Percentiles rank a stretch among this genome's conserved stretches.
Evolutionary conservation across 2,888 invertebrate genomes (phyloP).

Genomic region (Schizotus pectinicornis): DNA sequence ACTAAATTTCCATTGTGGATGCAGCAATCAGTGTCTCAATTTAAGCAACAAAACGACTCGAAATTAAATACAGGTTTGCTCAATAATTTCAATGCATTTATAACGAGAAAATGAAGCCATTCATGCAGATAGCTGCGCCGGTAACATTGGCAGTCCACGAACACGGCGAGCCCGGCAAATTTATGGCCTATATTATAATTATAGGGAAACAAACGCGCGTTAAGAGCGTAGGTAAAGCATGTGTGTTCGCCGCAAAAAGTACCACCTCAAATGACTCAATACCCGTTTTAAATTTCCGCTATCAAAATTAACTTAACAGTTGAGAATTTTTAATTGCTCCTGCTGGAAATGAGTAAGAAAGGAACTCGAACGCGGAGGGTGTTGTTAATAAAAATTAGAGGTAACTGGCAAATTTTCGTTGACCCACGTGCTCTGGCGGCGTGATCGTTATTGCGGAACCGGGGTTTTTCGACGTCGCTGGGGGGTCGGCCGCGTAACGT

Average conservation of each 20-base stretch:
- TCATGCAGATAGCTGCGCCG: constrained; percentile 46
- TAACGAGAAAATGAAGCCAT: constrained; percentile 56
- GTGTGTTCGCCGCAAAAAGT: neutral
- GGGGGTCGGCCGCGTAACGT: neutral
- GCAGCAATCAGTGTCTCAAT: constrained; percentile 11
- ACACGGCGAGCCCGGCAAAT: constrained; percentile 45
- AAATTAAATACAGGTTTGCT: constrained; percentile 48
- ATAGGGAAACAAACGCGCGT: constrained; percentile 41
- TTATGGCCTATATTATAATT: constrained; percentile 55
- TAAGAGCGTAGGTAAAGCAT: neutral
- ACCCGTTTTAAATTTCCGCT: too few relatives aligned
- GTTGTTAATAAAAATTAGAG: too few relatives aligned
- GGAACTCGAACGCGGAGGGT: too few relatives aligned
- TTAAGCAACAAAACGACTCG: constrained; percentile 27
- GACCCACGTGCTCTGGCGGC: too few relatives aligned
- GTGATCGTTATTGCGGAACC: neutral
- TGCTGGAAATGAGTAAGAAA: too few relatives aligned
- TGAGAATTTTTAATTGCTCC: too few relatives aligned
- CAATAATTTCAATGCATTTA: constrained; percentile 52
- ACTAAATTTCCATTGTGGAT: constrained; percentile 23
- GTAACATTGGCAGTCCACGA: constrained; percentile 49
- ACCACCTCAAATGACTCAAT: neutral
- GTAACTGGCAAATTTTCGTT: neutral
- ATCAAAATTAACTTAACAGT: too few relatives aligned
- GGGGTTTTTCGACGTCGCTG: too few relatives aligned